Base-by-base conservation (phyloP, 2,888 invertebrate species). In the Nesidiocoris tenuis region DNA sequence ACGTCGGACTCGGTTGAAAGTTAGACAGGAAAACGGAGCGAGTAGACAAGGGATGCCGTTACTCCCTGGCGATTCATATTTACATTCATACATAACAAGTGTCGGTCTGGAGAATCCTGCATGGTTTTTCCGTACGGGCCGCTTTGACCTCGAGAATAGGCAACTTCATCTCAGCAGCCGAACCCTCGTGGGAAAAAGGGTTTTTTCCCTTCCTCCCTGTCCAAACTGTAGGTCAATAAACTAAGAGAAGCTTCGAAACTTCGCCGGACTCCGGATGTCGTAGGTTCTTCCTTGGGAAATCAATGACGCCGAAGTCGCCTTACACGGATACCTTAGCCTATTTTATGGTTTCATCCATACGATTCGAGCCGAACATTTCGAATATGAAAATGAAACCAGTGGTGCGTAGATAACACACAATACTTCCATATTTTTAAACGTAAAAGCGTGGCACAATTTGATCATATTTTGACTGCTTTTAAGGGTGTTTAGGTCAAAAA, bases 21-120 rank as follows among this genome's bases (percentile, higher is more conserved):
- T 55, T 67, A 22, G 67, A 21, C 67, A 22, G 18, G 67, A 56
- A 67, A 67, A 67, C 55, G 17, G 67, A 67, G 67, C 55, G 54
- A 67, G 56, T 56, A 67, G 67, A 67, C 67, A 67, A n/a, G 22
- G 55, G 67, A 22, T 21, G 55, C n/a, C 54, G 19, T 9, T 3
- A 24, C n/a, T 70, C 70, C 59, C 70, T 24, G n/a, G 70, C 17
- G 70, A 59, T 64, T 64, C 63, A 64, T 74, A 74, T 74, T 74
- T 74, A 74, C 74, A 74, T 74, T 74, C 74, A 74, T 74, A 74
- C 64, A 64, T 74, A 74, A 74, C 74, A 64, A 74, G 74, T 24
- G 64, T 23, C 23, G 70, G 74, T 54, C 12, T 39, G 61, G 39
- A 39, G 39, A 39, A 12, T 39, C 39, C 5, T 39, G 39, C 39